These are phyloP conservation scores for Temnopleurus reevesii DNA, from an alignment of 53 echinoderm and acorn worm genomes.

Conservation along the genomic window DNA sequence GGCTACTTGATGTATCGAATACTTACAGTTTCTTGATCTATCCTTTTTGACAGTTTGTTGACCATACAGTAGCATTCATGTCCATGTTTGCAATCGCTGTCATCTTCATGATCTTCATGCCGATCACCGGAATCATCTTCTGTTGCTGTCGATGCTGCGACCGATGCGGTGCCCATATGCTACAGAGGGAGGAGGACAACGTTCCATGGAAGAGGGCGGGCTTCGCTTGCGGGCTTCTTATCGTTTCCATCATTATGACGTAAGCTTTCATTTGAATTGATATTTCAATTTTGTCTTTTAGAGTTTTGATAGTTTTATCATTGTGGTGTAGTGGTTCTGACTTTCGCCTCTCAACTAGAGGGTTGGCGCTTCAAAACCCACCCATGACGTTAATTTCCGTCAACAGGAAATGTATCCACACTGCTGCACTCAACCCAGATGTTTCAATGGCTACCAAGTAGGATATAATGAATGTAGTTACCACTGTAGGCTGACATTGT, in stretches of 20 bases:
- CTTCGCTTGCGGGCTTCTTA: conserved; percentile 50
- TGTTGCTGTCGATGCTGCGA: conserved; percentile 93
- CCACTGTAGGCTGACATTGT: too few species aligned
- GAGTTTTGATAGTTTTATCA: not conserved
- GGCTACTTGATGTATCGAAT: too few species aligned
- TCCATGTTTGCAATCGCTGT: conserved; percentile 67
- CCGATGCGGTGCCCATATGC: conserved; percentile 84
- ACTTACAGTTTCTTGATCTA: not conserved
- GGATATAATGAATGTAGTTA: too few species aligned
- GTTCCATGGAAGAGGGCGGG: conserved; percentile 67
- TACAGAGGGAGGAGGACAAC: conserved; percentile 79
- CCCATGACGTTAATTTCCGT: too few species aligned
- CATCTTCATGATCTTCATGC: conserved; percentile 75
- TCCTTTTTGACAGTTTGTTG: conserved; percentile 21
- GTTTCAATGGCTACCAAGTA: too few species aligned
- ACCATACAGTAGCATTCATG: conserved; percentile 56
- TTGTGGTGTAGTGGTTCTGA: too few species aligned
- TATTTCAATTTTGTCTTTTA: too few species aligned
- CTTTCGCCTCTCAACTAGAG: too few species aligned
- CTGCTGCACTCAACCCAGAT: too few species aligned
- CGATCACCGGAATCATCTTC: conserved; percentile 73
- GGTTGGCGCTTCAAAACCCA: too few species aligned
- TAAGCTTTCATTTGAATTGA: conserved; percentile 45
- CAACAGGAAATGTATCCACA: too few species aligned
- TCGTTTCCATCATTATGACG: conserved; percentile 70